Base-by-base conservation (phyloP, 2,113 vertebrate species). In the Chunga burmeisteri region DNA sequence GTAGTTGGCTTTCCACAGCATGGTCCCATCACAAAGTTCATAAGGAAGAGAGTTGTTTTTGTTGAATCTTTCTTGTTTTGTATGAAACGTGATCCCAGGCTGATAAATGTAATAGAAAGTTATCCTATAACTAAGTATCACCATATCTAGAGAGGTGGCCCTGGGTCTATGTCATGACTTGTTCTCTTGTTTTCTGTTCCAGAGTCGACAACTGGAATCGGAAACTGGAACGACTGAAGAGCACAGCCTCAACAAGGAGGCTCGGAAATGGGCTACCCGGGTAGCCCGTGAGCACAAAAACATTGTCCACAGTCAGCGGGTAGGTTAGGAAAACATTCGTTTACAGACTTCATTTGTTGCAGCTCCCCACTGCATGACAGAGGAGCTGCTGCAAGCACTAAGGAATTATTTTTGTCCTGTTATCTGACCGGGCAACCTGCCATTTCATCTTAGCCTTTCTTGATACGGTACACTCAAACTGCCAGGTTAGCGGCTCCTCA, bases 171-270 rank as follows among this genome's bases (percentile, higher is more conserved):
- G 30, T 44, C 26, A 0, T 18, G 12, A 12, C 82, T 78, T 9
- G 1, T 8, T 12, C 7, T 75, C 55, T 59, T 66, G 44, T 87
- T 78, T 73, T 94, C 62, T 90, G 0, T 97, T 97, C 1, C 97
- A 99, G 99, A 99, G 99, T 88, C 98, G 99, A 22, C 99, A 99
- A 80, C 98, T 99, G 98, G 99, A 99, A 90, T 99, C 99, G 0
- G 99, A 99, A 96, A 99, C 99, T 0, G 99, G 99, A 8, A 99
- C 99, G 6, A 99, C 99, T 0, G 99, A 99, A 90, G 99, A 99
- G 96, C 99, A 99, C 98, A 99, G 99, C 95, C 98, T 99, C 92
- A 99, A 99, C 98, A 99, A 99, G 87, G 99, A 99, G 96, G 99
- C 99, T 77, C 98, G 99, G 71, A 99, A 99, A 90, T 99, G 99